A percentile compares a stretch with the other conserved stretches of the same genome.
phyloP scores from a whole-genome alignment of 2,797 vertebrate species.

The Semotilus atromaculatus region DNA sequence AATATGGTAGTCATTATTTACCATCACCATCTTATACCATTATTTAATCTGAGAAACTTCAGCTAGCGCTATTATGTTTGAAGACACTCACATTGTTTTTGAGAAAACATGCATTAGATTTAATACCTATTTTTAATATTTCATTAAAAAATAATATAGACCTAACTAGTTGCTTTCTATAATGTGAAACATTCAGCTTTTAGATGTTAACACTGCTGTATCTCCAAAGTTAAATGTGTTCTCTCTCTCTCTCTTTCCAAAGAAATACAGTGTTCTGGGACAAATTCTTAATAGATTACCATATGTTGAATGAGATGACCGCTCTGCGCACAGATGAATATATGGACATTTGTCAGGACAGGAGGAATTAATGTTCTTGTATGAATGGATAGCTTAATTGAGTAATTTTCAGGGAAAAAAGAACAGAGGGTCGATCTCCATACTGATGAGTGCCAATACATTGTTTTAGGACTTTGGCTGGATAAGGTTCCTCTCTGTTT shows the following conservation, averaged over 20 bases:
- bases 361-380: constrained; percentile 46
- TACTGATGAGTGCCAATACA: constrained; percentile 72
- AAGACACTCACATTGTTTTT: not conserved
- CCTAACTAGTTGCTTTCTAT: not conserved
- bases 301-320: constrained; percentile 69
- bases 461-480: constrained; percentile 64
- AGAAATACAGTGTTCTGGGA: constrained; percentile 59
- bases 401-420: constrained; percentile 65
- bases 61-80: not conserved
- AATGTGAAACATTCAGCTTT: not conserved
- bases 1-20: not conserved
- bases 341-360: constrained; percentile 46
- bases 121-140: not conserved
- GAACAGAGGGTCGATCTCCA: constrained; percentile 68
- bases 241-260: constrained; percentile 12
- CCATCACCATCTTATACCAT: not conserved
- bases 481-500: not conserved
- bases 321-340: constrained; percentile 63
- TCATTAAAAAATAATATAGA: not conserved
- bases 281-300: constrained; percentile 77
- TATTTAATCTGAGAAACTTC: not conserved
- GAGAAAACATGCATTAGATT: not conserved
- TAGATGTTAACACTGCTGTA: not conserved
- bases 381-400: constrained; percentile 72
- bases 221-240: not conserved